Conservation (phyloP, 2,888 invertebrate genomes). For the Gasteruption jaculator region DNA sequence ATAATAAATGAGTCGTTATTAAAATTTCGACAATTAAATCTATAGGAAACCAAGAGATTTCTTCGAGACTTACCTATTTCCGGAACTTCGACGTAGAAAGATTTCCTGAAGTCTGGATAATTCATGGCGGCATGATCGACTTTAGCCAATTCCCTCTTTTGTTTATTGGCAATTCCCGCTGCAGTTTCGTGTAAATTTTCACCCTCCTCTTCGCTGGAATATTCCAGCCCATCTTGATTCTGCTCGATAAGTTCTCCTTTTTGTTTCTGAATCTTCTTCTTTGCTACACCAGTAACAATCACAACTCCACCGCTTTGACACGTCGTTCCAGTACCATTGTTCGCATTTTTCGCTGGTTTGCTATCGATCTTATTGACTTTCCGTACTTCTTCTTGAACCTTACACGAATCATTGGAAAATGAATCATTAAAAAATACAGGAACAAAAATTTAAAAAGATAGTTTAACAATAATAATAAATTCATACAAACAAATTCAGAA, state of each 20-base stretch:
- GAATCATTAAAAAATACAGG: slow-evolving; percentile 3
- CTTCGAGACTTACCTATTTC: slow-evolving; percentile 63
- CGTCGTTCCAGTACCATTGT: slow-evolving; percentile 48
- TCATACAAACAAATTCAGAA: slow-evolving; percentile 7
- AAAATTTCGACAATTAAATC: too few species aligned
- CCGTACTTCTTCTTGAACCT: slow-evolving; percentile 74
- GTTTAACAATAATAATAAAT: slow-evolving; percentile 2
- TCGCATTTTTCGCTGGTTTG: slow-evolving; percentile 54
- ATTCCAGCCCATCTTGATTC: slow-evolving; percentile 96
- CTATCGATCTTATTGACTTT: slow-evolving; percentile 73
- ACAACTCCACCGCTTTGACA: slow-evolving; percentile 59
- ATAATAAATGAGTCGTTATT: too few species aligned
- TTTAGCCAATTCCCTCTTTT: slow-evolving; percentile 87
- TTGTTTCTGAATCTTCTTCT: slow-evolving; percentile 70
- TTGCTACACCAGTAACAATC: slow-evolving; percentile 80
- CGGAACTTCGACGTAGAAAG: slow-evolving; percentile 96
- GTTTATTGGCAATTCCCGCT: slow-evolving; percentile 83
- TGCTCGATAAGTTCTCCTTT: slow-evolving; percentile 99
- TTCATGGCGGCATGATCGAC: slow-evolving; percentile 85
- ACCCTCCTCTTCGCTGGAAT: slow-evolving; percentile 95
- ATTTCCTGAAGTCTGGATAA: slow-evolving; percentile 87
- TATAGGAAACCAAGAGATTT: too few species aligned
- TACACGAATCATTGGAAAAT: slow-evolving; percentile 7
- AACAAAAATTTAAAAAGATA: slow-evolving; percentile 9
- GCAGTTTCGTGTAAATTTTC: slow-evolving; percentile 91